phyloP scores from a whole-genome alignment of 1,140 invertebrate genomes.

The Papilio xuthus region DNA sequence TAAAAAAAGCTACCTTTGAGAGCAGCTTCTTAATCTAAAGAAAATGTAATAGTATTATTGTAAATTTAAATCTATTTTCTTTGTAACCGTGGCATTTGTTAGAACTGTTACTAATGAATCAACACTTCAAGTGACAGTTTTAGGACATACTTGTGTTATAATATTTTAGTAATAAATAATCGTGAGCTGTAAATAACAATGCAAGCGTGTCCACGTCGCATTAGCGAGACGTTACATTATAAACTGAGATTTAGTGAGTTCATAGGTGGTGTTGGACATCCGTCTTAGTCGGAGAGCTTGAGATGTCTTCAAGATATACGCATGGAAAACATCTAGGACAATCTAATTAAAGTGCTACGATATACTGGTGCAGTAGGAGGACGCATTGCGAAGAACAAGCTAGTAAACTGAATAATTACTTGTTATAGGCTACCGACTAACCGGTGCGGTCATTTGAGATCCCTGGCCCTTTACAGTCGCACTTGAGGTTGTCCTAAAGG shows the following conservation, averaged over 20 bases:
- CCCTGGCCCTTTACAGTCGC: no score
- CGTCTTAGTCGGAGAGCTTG: slow-evolving; percentile 40
- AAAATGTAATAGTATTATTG: not conserved
- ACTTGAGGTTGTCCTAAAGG: no score
- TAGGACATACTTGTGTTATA: not conserved
- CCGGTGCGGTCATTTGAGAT: no score
- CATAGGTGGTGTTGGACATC: slow-evolving; percentile 50
- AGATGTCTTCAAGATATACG: slow-evolving; percentile 33
- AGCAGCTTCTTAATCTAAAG: no score
- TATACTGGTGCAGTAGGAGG: not conserved
- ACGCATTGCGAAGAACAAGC: not conserved
- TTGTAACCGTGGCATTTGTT: no score
- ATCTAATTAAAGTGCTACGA: slow-evolving; percentile 33
- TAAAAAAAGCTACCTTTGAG: no score
- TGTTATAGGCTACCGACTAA: not conserved
- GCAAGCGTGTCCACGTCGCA: slow-evolving; percentile 52
- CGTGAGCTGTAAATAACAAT: slow-evolving; percentile 14
- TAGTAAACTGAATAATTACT: slow-evolving; percentile 3
- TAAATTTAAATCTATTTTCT: no score
- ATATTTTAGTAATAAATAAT: not conserved
- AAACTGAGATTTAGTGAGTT: slow-evolving; percentile 58
- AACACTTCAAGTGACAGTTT: not conserved
- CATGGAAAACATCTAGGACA: slow-evolving; percentile 30
- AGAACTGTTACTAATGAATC: not conserved
- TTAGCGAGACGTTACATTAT: slow-evolving; percentile 52